Percentiles rank a stretch among this genome's conserved stretches.
These are phyloP conservation scores for Halocaridina rubra DNA, from an alignment of 2,888 invertebrate genomes.

Conservation along the genomic window DNA sequence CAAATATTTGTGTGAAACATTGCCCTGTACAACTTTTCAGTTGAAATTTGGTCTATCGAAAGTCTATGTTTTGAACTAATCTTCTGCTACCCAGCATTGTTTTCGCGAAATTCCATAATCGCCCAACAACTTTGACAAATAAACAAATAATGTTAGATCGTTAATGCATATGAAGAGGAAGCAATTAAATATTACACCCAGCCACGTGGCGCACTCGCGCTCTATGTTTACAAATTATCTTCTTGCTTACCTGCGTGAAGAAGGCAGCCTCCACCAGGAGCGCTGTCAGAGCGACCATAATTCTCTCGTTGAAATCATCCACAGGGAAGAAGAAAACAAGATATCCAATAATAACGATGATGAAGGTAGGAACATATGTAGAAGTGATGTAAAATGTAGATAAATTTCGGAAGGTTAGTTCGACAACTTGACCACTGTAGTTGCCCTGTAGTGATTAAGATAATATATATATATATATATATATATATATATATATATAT, in stretches of 20 bases:
- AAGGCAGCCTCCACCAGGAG: slow-evolving; percentile 43
- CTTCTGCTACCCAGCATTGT: too few relatives aligned
- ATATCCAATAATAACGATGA: slow-evolving; percentile 47
- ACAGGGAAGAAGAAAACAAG: slow-evolving; percentile 47
- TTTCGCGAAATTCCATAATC: too few relatives aligned
- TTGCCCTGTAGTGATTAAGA: slow-evolving; percentile 15
- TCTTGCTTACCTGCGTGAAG: slow-evolving; percentile 45
- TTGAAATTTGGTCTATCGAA: too few relatives aligned
- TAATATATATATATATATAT: not conserved
- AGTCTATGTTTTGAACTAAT: too few relatives aligned
- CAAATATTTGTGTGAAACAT: too few relatives aligned
- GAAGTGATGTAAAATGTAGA: slow-evolving; percentile 24
- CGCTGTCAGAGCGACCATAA: slow-evolving; percentile 46
- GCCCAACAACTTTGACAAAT: too few relatives aligned
- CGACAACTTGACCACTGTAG: slow-evolving; percentile 43
- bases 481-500: not conserved
- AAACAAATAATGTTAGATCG: too few relatives aligned
- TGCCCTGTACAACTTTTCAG: too few relatives aligned
- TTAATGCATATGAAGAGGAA: too few relatives aligned
- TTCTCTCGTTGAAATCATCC: slow-evolving; percentile 45
- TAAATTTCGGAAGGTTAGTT: slow-evolving; percentile 31
- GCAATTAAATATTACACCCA: too few relatives aligned
- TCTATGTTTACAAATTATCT: too few relatives aligned
- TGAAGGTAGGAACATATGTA: slow-evolving; percentile 14
- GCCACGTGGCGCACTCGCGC: too few relatives aligned